A percentile compares a stretch with the other conserved stretches of the same genome.
Conservation (phyloP, 2,888 invertebrate species). For the Leptopilina syphax region DNA sequence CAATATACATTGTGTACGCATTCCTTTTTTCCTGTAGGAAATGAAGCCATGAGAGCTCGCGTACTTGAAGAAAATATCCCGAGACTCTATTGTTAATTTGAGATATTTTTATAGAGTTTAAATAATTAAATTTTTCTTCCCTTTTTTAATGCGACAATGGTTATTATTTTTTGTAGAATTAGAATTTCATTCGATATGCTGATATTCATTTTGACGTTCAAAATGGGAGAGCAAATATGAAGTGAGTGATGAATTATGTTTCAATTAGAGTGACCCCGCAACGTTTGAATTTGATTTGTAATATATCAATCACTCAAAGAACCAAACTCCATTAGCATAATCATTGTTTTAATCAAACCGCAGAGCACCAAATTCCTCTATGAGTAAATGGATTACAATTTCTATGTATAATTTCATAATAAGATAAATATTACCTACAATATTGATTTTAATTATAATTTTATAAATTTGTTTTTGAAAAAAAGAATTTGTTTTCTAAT, state of each 20-base stretch:
- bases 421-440: background rate
- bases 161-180: too few species aligned
- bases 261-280: slow-evolving; percentile 7
- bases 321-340: slow-evolving; percentile 13
- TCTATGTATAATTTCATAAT: background rate
- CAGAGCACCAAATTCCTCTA: background rate
- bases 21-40: background rate
- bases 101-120: too few species aligned
- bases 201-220: background rate
- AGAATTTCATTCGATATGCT: background rate
- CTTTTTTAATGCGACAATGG: too few species aligned
- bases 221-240: background rate
- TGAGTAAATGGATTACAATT: background rate
- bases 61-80: background rate
- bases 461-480: background rate
- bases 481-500: background rate
- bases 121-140: too few species aligned
- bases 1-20: background rate
- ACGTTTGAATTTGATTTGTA: slow-evolving; percentile 14
- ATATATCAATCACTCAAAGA: slow-evolving; percentile 25
- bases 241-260: slow-evolving; percentile 17
- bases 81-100: too few species aligned
- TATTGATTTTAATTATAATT: background rate
- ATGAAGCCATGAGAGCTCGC: background rate
- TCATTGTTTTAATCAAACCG: slow-evolving; percentile 16